Conservation (phyloP, 1,140 invertebrate genomes). For the Drosophila fuyamai region DNA sequence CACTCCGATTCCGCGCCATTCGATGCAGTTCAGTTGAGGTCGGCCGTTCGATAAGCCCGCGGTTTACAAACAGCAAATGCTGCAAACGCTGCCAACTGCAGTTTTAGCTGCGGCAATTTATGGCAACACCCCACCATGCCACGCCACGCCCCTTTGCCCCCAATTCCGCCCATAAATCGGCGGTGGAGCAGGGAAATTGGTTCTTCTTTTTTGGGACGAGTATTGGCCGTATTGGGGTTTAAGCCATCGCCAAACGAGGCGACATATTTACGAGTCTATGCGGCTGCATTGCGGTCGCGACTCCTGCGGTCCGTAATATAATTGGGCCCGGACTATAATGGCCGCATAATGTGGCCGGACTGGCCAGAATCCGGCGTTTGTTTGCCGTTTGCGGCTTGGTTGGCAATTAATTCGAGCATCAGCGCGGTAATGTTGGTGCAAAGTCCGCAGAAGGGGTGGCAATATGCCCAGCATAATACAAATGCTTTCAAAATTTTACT, state of each 20-base stretch:
- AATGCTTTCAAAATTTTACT: not conserved
- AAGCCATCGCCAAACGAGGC: constrained; percentile 69
- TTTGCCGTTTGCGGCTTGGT: constrained; percentile 64
- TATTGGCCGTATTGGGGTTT: constrained; percentile 45
- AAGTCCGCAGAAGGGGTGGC: not conserved
- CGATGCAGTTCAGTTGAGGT: constrained; percentile 36
- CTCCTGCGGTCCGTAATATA: constrained; percentile 54
- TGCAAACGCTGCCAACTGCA: constrained; percentile 62
- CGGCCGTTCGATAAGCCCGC: constrained; percentile 47
- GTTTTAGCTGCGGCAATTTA: constrained; percentile 78
- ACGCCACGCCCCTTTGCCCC: not conserved
- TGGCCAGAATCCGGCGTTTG: constrained; percentile 14
- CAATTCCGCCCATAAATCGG: constrained; percentile 62
- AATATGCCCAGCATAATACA: not conserved
- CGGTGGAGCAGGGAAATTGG: constrained; percentile 47
- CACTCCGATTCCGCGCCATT: constrained; percentile 28
- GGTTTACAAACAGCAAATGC: constrained; percentile 45
- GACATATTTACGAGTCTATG: constrained; percentile 76
- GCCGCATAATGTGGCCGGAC: constrained; percentile 65
- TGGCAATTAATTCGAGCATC: constrained; percentile 62
- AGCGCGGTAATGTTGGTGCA: constrained; percentile 23
- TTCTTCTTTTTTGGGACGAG: constrained; percentile 27
- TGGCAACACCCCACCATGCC: constrained; percentile 48
- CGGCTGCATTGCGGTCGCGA: constrained; percentile 37
- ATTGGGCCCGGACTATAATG: constrained; percentile 62